Percentiles rank a stretch among this genome's conserved stretches.
phyloP scores from a whole-genome alignment of 2,888 invertebrate genomes.

The Caenorhabditis sp. region DNA sequence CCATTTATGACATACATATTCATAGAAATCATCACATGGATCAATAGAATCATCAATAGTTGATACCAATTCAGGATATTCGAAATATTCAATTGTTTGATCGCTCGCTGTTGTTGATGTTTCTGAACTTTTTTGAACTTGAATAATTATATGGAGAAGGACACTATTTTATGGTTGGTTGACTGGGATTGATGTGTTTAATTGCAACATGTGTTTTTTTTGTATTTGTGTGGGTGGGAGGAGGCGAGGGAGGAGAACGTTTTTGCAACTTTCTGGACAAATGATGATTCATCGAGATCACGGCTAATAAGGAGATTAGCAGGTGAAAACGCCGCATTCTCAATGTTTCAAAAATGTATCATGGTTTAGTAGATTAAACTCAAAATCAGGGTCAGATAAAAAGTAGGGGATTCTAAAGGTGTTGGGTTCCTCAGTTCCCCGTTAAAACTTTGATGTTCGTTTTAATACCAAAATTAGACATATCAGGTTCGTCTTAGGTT shows the following conservation, averaged over 20 bases:
- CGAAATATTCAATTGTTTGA: not conserved
- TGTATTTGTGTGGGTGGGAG: too few species aligned
- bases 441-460: too few species aligned
- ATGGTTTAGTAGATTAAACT: too few species aligned
- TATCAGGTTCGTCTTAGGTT: too few species aligned
- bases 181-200: not conserved
- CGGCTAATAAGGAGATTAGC: not conserved
- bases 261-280: not conserved
- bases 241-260: not conserved
- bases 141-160: not conserved
- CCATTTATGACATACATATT: slow-evolving; percentile 9
- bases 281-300: not conserved
- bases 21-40: slow-evolving; percentile 12
- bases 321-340: not conserved
- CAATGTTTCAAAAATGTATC: too few species aligned
- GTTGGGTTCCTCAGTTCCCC: too few species aligned
- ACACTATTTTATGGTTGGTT: not conserved
- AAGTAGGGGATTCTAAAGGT: too few species aligned
- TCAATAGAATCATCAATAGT: not conserved
- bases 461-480: too few species aligned
- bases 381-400: too few species aligned
- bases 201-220: not conserved
- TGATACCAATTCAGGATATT: not conserved
- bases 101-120: not conserved
- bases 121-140: not conserved